These are phyloP conservation scores for Incurvaria masculella DNA, from an alignment of 2,888 invertebrate genomes.

Conservation along the genomic window DNA sequence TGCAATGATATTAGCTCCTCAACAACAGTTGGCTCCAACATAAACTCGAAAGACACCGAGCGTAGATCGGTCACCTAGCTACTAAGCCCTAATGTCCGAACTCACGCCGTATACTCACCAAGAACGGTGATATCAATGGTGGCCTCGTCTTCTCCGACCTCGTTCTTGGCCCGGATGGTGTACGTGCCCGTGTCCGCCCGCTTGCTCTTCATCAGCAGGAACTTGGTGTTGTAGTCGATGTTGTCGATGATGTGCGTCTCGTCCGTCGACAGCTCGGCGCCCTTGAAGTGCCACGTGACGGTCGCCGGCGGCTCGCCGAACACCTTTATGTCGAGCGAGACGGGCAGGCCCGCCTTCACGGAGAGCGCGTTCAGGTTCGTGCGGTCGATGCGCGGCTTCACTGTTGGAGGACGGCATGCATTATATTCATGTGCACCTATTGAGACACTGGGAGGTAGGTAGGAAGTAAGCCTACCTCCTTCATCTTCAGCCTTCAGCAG, in stretches of 20 bases:
- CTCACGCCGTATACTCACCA: conserved; percentile 42
- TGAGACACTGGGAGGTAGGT: too few species aligned
- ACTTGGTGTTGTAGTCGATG: conserved; percentile 88
- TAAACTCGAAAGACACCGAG: too few species aligned
- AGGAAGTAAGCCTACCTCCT: too few species aligned
- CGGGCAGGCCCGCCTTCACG: conserved; percentile 85
- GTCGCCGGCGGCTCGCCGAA: conserved; percentile 93
- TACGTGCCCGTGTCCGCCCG: conserved; percentile 85
- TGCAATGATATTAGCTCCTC: too few species aligned
- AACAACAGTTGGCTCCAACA: too few species aligned
- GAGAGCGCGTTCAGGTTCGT: conserved; percentile 80
- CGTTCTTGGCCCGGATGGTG: conserved; percentile 85
- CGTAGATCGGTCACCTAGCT: too few species aligned
- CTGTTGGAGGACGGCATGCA: conserved; percentile 59
- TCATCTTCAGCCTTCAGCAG: too few species aligned
- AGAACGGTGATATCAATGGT: conserved; percentile 87
- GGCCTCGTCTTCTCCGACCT: conserved; percentile 89
- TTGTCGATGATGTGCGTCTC: conserved; percentile 73
- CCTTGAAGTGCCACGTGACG: conserved; percentile 86
- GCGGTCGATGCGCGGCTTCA: conserved; percentile 92
- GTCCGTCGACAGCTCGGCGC: conserved; percentile 58
- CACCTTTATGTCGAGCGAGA: conserved; percentile 83
- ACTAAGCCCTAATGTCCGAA: too few species aligned
- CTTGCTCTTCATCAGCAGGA: conserved; percentile 79
- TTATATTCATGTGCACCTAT: too few species aligned